These are phyloP conservation scores for Amazona guildingii DNA, from an alignment of 2,113 vertebrate species.

Conservation along the genomic window DNA sequence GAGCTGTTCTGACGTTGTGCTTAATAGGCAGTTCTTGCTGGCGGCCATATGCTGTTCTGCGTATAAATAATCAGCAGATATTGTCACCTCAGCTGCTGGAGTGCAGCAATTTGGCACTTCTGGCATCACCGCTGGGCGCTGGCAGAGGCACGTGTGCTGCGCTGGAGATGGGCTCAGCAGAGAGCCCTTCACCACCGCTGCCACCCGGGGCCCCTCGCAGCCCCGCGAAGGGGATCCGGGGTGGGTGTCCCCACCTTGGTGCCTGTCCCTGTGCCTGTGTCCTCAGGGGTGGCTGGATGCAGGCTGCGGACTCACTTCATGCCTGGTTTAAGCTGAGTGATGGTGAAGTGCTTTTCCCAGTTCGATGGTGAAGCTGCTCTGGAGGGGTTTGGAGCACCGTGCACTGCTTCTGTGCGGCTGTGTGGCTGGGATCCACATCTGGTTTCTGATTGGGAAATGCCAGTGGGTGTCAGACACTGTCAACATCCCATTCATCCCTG, in stretches of 20 bases:
- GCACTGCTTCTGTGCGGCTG: accelerated
- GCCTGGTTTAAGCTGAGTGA: not conserved
- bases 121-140: not conserved
- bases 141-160: not conserved
- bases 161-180: not conserved
- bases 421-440: accelerated
- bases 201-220: accelerated
- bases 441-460: not conserved
- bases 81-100: not conserved
- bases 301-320: not conserved
- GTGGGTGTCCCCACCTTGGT: no score
- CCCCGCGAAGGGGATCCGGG: not conserved
- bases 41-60: not conserved
- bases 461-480: not conserved
- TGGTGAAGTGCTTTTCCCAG: not conserved
- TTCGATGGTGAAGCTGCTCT: not conserved
- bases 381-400: not conserved
- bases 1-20: not conserved
- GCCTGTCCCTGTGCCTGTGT: not conserved
- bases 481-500: not conserved
- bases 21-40: not conserved
- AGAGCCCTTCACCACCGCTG: not conserved
- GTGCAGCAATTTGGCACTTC: not conserved
- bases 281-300: not conserved
- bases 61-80: not conserved